A percentile compares a stretch with the other conserved stretches of the same genome.
These are phyloP conservation scores for Cotesia congregata DNA, from an alignment of 2,888 invertebrate species.

Conservation along the genomic window DNA sequence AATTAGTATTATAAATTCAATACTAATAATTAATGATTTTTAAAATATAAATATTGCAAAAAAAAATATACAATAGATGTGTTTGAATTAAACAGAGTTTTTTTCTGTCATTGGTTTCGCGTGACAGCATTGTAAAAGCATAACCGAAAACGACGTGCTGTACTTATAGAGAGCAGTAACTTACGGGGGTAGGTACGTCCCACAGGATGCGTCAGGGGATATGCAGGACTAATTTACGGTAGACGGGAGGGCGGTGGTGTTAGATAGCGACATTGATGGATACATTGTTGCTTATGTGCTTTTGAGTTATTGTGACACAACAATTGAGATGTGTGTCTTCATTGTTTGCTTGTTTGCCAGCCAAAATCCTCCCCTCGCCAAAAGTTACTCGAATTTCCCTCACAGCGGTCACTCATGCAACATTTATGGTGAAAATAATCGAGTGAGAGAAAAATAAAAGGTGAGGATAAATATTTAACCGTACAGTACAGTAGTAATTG, in stretches of 20 bases:
- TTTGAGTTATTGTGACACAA: constrained; percentile 59
- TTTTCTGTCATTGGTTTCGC: constrained; percentile 49
- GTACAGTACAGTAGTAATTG: not conserved
- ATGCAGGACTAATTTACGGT: constrained; percentile 65
- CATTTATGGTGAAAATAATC: too few species aligned
- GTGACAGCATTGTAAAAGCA: constrained; percentile 56
- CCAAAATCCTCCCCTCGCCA: constrained; percentile 23
- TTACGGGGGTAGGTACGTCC: constrained; percentile 51
- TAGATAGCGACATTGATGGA: constrained; percentile 61
- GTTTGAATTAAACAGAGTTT: not conserved
- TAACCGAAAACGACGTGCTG: constrained; percentile 62
- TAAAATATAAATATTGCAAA: not conserved
- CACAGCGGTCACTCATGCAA: not conserved
- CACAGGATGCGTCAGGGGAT: constrained; percentile 62
- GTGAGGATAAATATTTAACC: not conserved
- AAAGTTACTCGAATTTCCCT: constrained; percentile 34
- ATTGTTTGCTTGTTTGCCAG: constrained; percentile 65
- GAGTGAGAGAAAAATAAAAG: too few species aligned
- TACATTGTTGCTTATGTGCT: constrained; percentile 60
- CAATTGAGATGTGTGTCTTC: constrained; percentile 60
- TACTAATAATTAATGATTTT: too few species aligned
- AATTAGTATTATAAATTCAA: too few species aligned
- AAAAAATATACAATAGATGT: not conserved
- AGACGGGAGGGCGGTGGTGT: constrained; percentile 45
- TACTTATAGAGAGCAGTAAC: constrained; percentile 16